Base-by-base conservation (phyloP, 2,888 invertebrate genomes). In the Mycogona germanica region DNA sequence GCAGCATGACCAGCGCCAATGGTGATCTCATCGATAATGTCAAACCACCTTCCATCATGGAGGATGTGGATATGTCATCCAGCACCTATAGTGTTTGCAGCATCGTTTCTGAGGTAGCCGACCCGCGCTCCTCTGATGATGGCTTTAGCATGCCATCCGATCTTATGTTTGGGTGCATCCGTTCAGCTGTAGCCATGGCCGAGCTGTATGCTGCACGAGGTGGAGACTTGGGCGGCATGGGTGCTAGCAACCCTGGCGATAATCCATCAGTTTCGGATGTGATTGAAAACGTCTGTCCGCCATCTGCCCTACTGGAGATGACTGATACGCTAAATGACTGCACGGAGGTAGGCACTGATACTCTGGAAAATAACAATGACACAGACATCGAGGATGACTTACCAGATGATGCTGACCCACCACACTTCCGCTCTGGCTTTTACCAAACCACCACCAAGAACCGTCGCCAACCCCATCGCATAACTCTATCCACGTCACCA, bases 81-180 rank as follows among this genome's bases (percentile, higher is more conserved):
- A 88, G 87, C 59, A 84, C 87, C 80, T 73, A 84, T 14, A 88
- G 87, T 53, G 84, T 88, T 0, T 82, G 84, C 0, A 88, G 87
- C 65, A 81, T 87, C 55, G 81, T 81, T 26, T 87, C 84, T 0
- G 87, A 87, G 70, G 76, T 82, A 3, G 82, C 78, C 0, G 85
- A 59, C 50, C 57, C 60, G 25, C 60, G 47, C 55, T 60, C 59
- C 3, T 54, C 54, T 45, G 42, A 19, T 9, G 45, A 54, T 41
- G 58, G 56, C 35, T 45, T 35, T 14, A 60, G 61, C 42, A 52
- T 59, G 35, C 58, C 55, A 35, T 61, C 62, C 51, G 61, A 60
- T 55, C 53, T 66, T 2, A 68, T 79, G 2, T 78, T 79, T 62
- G 78, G 79, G 61, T 70, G 78, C 32, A 45, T 64, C 21, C 59